phyloP scores from a whole-genome alignment of 1,140 invertebrate species.

The Papilio xuthus region DNA sequence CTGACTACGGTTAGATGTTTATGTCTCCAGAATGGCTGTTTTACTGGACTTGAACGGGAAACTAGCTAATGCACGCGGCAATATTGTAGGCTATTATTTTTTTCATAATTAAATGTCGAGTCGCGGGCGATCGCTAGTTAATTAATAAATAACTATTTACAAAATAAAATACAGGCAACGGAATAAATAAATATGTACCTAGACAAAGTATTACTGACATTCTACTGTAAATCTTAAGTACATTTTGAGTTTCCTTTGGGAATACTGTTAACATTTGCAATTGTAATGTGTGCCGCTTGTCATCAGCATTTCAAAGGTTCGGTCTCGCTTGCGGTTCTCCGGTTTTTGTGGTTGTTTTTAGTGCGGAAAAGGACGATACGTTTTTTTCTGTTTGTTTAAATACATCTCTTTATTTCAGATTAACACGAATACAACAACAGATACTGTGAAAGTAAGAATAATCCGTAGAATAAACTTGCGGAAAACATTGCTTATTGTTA shows the following conservation, averaged over 20 bases:
- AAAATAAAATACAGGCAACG: too few relatives aligned
- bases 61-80: too few relatives aligned
- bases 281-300: conserved; percentile 19
- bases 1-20: too few relatives aligned
- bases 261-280: conserved; percentile 25
- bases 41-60: too few relatives aligned
- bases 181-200: neutral
- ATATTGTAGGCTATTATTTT: too few relatives aligned
- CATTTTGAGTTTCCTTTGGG: neutral
- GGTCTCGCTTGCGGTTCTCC: neutral
- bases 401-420: neutral
- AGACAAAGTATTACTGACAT: neutral
- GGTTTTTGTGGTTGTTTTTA: conserved; percentile 11
- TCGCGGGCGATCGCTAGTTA: too few relatives aligned
- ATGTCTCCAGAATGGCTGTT: too few relatives aligned
- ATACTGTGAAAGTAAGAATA: neutral
- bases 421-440: neutral
- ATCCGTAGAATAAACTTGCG: neutral
- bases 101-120: too few relatives aligned
- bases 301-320: conserved; percentile 23
- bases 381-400: conserved; percentile 13
- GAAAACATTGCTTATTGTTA: too few relatives aligned
- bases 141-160: too few relatives aligned
- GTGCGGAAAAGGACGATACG: conserved; percentile 12
- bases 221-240: conserved; percentile 1